Evolutionary conservation across 2,888 invertebrate species (phyloP).

Genomic region (Rhorus exstirpatorius): DNA sequence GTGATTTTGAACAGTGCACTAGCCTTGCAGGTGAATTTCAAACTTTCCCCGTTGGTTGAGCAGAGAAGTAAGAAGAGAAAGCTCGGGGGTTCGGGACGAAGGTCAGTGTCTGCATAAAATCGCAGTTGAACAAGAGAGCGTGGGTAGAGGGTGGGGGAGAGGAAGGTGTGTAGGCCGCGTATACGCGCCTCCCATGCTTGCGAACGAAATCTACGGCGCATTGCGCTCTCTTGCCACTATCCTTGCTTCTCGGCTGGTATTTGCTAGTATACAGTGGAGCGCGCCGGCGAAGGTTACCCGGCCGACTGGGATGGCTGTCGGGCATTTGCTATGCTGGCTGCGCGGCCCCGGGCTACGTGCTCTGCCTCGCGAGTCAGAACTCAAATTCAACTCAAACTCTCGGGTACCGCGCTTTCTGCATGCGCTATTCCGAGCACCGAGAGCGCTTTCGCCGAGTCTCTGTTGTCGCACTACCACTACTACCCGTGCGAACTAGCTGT

Average conservation of each 20-base stretch:
- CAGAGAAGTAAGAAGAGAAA: conserved; percentile 62
- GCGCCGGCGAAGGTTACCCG: conserved; percentile 67
- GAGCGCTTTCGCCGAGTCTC: conserved; percentile 65
- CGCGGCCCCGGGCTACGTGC: conserved; percentile 84
- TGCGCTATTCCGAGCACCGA: conserved; percentile 76
- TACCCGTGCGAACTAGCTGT: conserved; percentile 47
- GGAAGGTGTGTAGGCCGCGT: conserved; percentile 65
- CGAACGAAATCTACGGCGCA: conserved; percentile 62
- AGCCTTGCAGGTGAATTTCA: conserved; percentile 85
- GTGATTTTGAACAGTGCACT: conserved; percentile 68
- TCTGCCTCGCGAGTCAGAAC: conserved; percentile 84
- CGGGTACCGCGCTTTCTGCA: conserved; percentile 77
- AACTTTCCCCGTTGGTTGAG: conserved; percentile 83
- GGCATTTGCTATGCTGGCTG: conserved; percentile 85
- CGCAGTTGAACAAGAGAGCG: conserved; percentile 67
- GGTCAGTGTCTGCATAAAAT: conserved; percentile 86
- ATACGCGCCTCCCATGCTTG: conserved; percentile 62
- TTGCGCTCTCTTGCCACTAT: conserved; percentile 63
- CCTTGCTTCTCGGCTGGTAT: conserved; percentile 50
- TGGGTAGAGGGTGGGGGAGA: conserved; percentile 23
- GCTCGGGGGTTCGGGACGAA: conserved; percentile 78
- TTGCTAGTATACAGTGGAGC: conserved; percentile 53
- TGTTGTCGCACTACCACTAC: conserved; percentile 61
- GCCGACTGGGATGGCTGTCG: conserved; percentile 64
- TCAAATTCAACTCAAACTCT: conserved; percentile 85